These are phyloP conservation scores for Nothoprocta perdicaria DNA, from an alignment of 2,113 vertebrate species.

Conservation along the genomic window DNA sequence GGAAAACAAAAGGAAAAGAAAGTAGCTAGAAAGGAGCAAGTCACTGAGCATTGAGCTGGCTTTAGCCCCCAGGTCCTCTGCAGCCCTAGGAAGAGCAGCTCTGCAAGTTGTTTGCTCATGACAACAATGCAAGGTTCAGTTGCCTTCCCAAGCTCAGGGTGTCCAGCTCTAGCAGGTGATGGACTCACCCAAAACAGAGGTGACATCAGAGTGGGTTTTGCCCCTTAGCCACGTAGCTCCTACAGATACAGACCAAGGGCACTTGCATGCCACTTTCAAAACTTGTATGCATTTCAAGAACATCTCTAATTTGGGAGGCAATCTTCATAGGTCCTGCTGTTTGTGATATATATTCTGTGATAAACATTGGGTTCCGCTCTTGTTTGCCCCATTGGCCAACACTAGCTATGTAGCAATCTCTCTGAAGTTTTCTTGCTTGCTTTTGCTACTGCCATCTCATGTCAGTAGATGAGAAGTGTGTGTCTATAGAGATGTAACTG, in stretches of 20 bases:
- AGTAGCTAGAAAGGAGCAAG: neutral
- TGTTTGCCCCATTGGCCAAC: neutral
- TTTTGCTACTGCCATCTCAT: neutral
- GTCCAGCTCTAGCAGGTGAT: neutral
- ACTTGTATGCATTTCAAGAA: neutral
- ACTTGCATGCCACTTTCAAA: neutral
- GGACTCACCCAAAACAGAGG: neutral
- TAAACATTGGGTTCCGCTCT: neutral
- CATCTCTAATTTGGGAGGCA: neutral
- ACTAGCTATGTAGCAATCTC: neutral
- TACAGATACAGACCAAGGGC: neutral
- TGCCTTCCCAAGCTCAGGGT: neutral
- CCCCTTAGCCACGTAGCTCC: accelerated
- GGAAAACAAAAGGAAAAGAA: constrained; percentile 22
- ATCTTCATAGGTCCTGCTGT: neutral
- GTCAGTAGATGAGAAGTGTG: neutral
- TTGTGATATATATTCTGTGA: neutral
- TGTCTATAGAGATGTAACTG: neutral
- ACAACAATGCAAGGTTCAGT: neutral
- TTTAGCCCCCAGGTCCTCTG: neutral
- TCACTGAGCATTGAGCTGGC: neutral
- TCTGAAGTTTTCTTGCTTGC: neutral
- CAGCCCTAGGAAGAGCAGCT: accelerated
- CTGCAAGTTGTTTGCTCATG: neutral
- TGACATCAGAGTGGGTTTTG: no score